phyloP scores from a whole-genome alignment of 2,113 vertebrate species.

The Leptosomus discolor region DNA sequence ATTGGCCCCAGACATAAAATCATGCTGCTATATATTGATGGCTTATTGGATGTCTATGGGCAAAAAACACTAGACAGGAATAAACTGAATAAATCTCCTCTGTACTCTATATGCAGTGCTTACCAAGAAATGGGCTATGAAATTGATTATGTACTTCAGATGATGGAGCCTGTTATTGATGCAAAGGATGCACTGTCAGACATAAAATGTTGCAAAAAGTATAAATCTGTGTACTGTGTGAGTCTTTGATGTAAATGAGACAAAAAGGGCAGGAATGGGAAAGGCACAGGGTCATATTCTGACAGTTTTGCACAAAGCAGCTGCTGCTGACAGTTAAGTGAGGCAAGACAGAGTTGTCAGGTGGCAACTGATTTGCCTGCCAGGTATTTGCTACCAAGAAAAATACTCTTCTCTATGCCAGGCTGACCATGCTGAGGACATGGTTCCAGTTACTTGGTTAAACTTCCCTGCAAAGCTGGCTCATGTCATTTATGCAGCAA shows the following conservation, averaged over 20 bases:
- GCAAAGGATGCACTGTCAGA: not conserved
- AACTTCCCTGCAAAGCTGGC: not conserved
- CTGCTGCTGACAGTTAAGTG: not conserved
- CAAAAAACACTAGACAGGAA: not conserved
- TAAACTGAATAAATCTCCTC: not conserved
- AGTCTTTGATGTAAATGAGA: not conserved
- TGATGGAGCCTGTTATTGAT: not conserved
- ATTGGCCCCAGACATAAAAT: not conserved
- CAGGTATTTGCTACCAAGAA: not conserved
- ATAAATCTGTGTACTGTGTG: not conserved
- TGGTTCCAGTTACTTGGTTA: not conserved
- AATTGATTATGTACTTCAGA: not conserved
- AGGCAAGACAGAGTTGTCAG: not conserved
- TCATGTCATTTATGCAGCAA: not conserved
- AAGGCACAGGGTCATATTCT: not conserved
- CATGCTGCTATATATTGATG: not conserved
- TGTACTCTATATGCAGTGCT: not conserved
- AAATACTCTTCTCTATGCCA: not conserved
- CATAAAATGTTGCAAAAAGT: not conserved
- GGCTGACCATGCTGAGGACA: not conserved
- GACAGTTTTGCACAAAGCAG: not conserved
- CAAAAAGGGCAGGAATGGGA: not conserved
- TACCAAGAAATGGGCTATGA: not conserved
- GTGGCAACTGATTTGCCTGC: not conserved
- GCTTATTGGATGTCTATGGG: not conserved